Base-by-base conservation (phyloP, 2,113 vertebrate species). In the Hyperopisus bebe region DNA sequence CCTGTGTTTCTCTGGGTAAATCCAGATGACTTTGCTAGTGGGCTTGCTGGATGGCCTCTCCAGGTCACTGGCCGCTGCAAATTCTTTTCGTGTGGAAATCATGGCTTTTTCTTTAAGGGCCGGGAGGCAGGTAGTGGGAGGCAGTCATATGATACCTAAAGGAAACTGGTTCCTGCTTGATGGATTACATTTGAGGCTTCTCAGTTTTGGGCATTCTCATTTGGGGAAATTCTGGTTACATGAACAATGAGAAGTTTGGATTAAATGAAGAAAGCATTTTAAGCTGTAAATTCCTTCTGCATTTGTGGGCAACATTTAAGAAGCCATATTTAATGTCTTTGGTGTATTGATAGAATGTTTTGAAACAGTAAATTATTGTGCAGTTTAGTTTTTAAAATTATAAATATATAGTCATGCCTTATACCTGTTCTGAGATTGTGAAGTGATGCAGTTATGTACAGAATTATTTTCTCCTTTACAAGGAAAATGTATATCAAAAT, bases 21-120 rank as follows among this genome's bases (percentile, higher is more conserved):
- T 90, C 92, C 86, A 47, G 90, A 92, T 95, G 94, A 95, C 93
- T 94, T 94, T 94, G 94, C 93, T 93, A 90, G 92, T 91, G 91
- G 94, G 92, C 90, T 92, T 90, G 91, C 93, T 91, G 85, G 88
- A 94, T 92, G 84, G 46, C 27, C 27, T 91, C 89, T 92, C 82
- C 92, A 91, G 91, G 90, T 94, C 92, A 95, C 86, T 91, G 91
- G 66, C 89, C 74, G 88, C 88, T 58, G 77, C 62, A 51, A 55
- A 44, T 13, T n/a, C 2, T 42, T 74, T 50, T 47, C 35, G 8
- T 50, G 35, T 53, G 48, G 46, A 58, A 89, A 85, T 7, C n/a
- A 10, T 62, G n/a, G 53, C 42, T 88, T 5, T 31, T 62, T 62
- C 55, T 62, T 44, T 58, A 90, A 90, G 55, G 24, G 74, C 74